Conservation (phyloP, 2,113 vertebrate species). For the Onychostruthus taczanowskii region DNA sequence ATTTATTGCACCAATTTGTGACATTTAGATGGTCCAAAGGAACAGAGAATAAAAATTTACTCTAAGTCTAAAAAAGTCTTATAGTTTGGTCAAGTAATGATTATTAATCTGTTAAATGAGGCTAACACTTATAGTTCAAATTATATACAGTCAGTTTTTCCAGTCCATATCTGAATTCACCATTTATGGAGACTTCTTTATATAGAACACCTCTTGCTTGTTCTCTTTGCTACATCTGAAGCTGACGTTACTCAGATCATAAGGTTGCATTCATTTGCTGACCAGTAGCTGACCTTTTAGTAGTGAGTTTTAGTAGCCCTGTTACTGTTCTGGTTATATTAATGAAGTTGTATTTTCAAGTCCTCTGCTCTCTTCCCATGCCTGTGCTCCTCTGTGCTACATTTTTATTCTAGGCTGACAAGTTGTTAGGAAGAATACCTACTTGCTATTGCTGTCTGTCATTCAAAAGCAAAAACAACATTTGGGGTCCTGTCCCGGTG, state of each 20-base stretch:
- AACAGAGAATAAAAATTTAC: background rate
- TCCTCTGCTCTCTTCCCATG: background rate
- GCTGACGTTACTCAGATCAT: fast-evolving
- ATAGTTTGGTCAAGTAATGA: background rate
- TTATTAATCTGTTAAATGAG: background rate
- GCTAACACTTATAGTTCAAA: background rate
- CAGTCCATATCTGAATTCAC: background rate
- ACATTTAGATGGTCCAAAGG: background rate
- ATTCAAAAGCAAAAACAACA: background rate
- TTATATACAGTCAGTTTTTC: background rate
- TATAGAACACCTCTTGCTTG: background rate
- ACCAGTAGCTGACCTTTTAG: background rate
- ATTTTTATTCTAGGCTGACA: background rate
- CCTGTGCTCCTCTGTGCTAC: background rate
- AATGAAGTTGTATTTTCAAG: background rate
- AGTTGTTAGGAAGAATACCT: background rate
- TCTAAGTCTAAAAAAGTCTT: background rate
- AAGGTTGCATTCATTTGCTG: background rate
- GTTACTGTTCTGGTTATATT: background rate
- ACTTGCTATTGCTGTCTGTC: background rate
- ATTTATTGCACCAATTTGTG: background rate
- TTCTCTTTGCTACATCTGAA: background rate
- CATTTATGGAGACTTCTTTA: background rate
- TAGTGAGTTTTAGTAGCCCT: background rate
- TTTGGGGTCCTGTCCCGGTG: background rate